Evolutionary conservation across 2,888 invertebrate species (phyloP), one percentile per base, ranked within the genome.

Genomic region (Oegoconia quadripuncta): DNA sequence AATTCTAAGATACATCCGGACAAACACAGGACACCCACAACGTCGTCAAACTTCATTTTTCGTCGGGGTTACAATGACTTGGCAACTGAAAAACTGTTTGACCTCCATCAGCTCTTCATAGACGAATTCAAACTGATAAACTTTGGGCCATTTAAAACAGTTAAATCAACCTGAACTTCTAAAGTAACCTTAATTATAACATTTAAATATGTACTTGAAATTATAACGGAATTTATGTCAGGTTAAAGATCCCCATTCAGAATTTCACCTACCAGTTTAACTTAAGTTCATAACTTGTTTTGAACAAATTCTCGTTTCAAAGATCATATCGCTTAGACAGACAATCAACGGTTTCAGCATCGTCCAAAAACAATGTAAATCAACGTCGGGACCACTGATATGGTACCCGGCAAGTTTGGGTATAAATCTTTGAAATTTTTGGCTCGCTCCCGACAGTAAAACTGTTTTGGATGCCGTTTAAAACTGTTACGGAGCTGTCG

Each of bases 301-400:
- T 33, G 35, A 27, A 40, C 17, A 27, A 34, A 48, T 44, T 13
- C 42, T 48, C 50, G 42, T 45, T 44, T 39, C 26, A 30, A 23
- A 41, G 47, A 41, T 47, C 37, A 37, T 45, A 54, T 52, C 49
- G 36, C 26, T 27, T 29, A 16, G 42, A 39, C 39, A 28, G 33
- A 50, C 44, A 47, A 51, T 56, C 46, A 54, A 51, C 42, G 48
- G 41, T 39, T 38, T 35, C 34, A 37, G 37, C 42, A 41, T 40
- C 17, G 13, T 29, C 39, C 37, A 40, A 50, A 54, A 57, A 58
- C 62, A 63, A 65, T 55, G 52, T 66, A 62, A 60, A 65, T 67
- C 63, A 65, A 60, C 38, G 60, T 65, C 60, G 48, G 33, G 40
- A 26, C 34, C 27, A 36, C 41, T 48, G 51, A 55, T 48, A 46